These are phyloP conservation scores for Hydrozoanthus gracilis DNA, from an alignment of 92 coral and sea anemone species.

Conservation along the genomic window DNA sequence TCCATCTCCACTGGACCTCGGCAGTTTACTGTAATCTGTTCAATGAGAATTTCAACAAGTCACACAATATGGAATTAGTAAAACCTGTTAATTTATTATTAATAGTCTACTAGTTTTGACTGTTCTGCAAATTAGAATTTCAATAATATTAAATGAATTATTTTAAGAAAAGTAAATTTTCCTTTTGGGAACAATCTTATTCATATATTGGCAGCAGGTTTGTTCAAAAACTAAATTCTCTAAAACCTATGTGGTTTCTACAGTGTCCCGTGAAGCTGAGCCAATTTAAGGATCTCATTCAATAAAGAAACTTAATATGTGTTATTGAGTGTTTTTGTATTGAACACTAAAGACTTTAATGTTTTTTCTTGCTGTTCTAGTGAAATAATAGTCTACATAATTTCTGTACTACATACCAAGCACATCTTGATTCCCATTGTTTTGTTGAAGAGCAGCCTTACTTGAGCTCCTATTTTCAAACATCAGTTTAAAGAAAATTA, in stretches of 20 bases:
- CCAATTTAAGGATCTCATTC: too few relatives aligned
- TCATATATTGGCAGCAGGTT: too few relatives aligned
- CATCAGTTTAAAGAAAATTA: neutral
- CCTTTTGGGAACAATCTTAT: too few relatives aligned
- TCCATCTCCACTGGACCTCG: slow-evolving; percentile 99
- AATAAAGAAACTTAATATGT: too few relatives aligned
- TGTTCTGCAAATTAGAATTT: too few relatives aligned
- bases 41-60: neutral
- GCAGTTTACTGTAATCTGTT: slow-evolving; percentile 85
- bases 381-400: neutral
- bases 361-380: neutral
- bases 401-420: slow-evolving; percentile 27
- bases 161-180: too few relatives aligned
- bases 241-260: too few relatives aligned
- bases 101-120: neutral
- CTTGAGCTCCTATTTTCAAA: slow-evolving; percentile 22
- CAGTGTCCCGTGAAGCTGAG: too few relatives aligned
- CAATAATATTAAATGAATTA: too few relatives aligned
- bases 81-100: neutral
- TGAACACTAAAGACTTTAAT: neutral
- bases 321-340: neutral
- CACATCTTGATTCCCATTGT: slow-evolving; percentile 8
- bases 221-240: too few relatives aligned
- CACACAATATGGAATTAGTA: neutral
- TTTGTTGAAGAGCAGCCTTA: slow-evolving; percentile 18